Base-by-base conservation (phyloP, 2,888 invertebrate species). In the Hyposoter didymator region DNA sequence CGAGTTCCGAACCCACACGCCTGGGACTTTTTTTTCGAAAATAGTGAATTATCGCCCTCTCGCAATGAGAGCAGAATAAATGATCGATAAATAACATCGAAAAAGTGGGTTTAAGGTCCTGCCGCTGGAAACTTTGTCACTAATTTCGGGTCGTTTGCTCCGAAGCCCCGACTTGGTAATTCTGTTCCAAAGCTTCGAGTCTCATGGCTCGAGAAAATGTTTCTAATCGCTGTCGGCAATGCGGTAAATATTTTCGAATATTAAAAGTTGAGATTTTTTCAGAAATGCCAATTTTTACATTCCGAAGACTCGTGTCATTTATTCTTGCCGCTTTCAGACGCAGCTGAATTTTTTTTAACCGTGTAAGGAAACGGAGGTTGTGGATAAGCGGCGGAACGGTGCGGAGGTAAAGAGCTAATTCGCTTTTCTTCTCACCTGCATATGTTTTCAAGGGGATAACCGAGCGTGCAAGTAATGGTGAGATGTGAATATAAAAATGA, bases 381-480 rank as follows among this genome's bases (percentile, higher is more conserved):
- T 3, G 28, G 32, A 47, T 28, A 14, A 47, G 45, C 47, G 47
- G 8, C 17, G 17, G 17, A 69, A 45, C 6, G 62, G 17, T 17
- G 32, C 6, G 47, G 17, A 32, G 2, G 69, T 47, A 28, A 47
- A 69, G 69, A 3, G 22, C 47, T 69, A 47, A 69, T 47, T 17
- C 28, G 45, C 47, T 45, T 69, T 69, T 69, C 32, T 69, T 43
- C 5, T 28, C 17, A 28, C 45, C 28, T 28, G 28, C 17, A 47
- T 47, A 47, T 32, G 52, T 72, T 52, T 49, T 52, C 4, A 72
- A 49, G 5, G 0, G 52, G 35, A 35, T 52, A 19, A 32, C 47
- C n/a, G 49, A 52, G 49, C 32, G 32, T n/a, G 32, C 32, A 32
- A 52, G 49, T 52, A 72, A 72, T 72, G 28, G 49, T 72, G 52